Evolutionary conservation across 2,888 invertebrate genomes (phyloP), one percentile per base, ranked within the genome.

Genomic region (Ethmia dodecea): DNA sequence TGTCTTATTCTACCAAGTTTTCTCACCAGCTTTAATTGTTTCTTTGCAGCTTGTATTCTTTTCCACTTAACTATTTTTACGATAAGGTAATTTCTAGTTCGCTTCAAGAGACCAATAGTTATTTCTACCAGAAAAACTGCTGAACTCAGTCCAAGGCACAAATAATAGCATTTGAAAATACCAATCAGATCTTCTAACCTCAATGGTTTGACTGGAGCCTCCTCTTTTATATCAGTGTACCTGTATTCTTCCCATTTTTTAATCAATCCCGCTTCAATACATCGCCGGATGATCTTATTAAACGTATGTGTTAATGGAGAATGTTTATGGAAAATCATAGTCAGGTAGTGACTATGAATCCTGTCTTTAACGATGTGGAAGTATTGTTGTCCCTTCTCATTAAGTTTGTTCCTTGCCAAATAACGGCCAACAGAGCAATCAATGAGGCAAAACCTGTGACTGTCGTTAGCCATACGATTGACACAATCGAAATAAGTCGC

Each of bases 191-290:
- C 76, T 1, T 60, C 47, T 52, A 81, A 59, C 3, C 55, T 52
- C 8, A 86, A 39, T 0, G 78, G 49, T 43, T 74, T 78, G 3
- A 70, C 43, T 0, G 60, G 57, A 1, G 62, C 60, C 24, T 81
- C 84, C 24, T 71, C 70, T 47, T 75, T 83, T 24, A 80, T 68
- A 24, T 69, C 65, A 6, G 60, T 61, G 39, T 55, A 80, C 35
- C 68, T 66, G 33, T 75, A 80, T 31, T 77, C 62, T 43, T 83
- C 80, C 86, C 86, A 87, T 60, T 86, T 80, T 10, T 47, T 63
- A 27, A 87, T 53, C 6, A 87, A 52, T 0, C 87, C 87, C 1
- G 67, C 74, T 63, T 87, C 83, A 25, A 71, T 55, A 27, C 83
- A 55, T 12, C 34, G 55, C 42, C 69, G 56, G 42, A 83, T 53